A percentile compares a stretch with the other conserved stretches of the same genome.
These are phyloP conservation scores for Liposcelis brunnea DNA, from an alignment of 2,888 invertebrate species.

Conservation along the genomic window DNA sequence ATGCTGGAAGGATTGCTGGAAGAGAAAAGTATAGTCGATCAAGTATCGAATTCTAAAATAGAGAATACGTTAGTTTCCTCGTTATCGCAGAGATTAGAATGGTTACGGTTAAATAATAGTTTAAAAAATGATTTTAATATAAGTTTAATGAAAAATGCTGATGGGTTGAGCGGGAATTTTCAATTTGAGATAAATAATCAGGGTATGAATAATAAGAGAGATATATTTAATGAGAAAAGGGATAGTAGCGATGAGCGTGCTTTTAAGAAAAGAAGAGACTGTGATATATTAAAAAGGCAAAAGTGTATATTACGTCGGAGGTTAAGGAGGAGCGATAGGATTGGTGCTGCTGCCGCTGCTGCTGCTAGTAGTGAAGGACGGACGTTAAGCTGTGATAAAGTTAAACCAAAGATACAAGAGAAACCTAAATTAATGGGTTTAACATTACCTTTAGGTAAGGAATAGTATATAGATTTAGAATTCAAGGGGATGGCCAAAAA, in stretches of 20 bases:
- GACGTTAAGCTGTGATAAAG: slow-evolving; percentile 6
- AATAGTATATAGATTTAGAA: not conserved
- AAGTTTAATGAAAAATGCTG: too few species aligned
- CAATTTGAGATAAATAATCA: slow-evolving; percentile 1
- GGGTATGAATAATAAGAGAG: slow-evolving; percentile 1
- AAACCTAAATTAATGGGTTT: slow-evolving; percentile 3
- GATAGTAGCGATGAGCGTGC: not conserved
- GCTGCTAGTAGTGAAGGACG: not conserved
- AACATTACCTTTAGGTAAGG: slow-evolving; percentile 6
- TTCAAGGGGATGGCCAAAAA: too few species aligned
- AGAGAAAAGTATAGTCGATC: slow-evolving; percentile 5
- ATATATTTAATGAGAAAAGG: too few species aligned
- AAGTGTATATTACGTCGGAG: too few species aligned
- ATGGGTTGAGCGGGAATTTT: too few species aligned
- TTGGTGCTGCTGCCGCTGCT: too few species aligned
- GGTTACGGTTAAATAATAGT: slow-evolving; percentile 2
- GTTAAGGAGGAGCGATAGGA: too few species aligned
- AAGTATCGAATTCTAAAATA: slow-evolving; percentile 1
- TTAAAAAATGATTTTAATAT: not conserved
- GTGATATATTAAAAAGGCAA: not conserved
- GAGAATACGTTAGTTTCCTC: slow-evolving; percentile 1
- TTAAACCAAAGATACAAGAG: slow-evolving; percentile 1
- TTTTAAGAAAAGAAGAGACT: not conserved
- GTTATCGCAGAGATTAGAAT: slow-evolving; percentile 6
- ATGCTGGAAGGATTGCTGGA: slow-evolving; percentile 1